phyloP scores from a whole-genome alignment of 2,888 invertebrate genomes.

The Microctonus hyperodae region DNA sequence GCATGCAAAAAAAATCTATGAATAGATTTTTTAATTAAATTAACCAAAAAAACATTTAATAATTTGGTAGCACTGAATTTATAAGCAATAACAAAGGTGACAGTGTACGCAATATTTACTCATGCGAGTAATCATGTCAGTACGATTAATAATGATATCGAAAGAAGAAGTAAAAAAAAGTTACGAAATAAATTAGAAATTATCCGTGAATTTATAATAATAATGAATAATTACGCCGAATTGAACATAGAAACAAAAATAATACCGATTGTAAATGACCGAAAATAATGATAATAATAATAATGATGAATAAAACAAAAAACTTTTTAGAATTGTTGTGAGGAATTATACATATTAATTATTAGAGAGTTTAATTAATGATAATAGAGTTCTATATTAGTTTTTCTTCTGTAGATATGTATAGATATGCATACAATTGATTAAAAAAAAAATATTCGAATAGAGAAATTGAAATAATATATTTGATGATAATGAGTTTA shows the following conservation, averaged over 20 bases:
- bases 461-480: slow-evolving; percentile 59
- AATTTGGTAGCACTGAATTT: slow-evolving; percentile 57
- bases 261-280: slow-evolving; percentile 1
- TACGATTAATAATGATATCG: slow-evolving; percentile 12
- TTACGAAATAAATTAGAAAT: neutral
- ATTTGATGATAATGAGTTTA: slow-evolving; percentile 46
- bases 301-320: slow-evolving; percentile 42
- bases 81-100: slow-evolving; percentile 54
- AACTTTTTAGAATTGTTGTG: slow-evolving; percentile 56
- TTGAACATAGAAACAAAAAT: neutral
- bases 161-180: neutral
- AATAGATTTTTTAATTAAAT: slow-evolving; percentile 48
- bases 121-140: neutral
- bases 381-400: slow-evolving; percentile 60
- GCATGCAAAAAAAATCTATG: slow-evolving; percentile 24
- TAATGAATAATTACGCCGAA: slow-evolving; percentile 13
- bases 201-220: neutral
- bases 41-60: slow-evolving; percentile 55
- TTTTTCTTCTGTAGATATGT: slow-evolving; percentile 61
- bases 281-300: neutral
- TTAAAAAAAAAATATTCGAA: slow-evolving; percentile 51
- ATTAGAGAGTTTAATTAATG: slow-evolving; percentile 61
- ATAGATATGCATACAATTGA: slow-evolving; percentile 49
- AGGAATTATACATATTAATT: slow-evolving; percentile 58
- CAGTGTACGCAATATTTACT: slow-evolving; percentile 34